Percentiles rank a stretch among this genome's conserved stretches.
Conservation (phyloP, 2,797 vertebrate species). For the Remorina albescens region DNA sequence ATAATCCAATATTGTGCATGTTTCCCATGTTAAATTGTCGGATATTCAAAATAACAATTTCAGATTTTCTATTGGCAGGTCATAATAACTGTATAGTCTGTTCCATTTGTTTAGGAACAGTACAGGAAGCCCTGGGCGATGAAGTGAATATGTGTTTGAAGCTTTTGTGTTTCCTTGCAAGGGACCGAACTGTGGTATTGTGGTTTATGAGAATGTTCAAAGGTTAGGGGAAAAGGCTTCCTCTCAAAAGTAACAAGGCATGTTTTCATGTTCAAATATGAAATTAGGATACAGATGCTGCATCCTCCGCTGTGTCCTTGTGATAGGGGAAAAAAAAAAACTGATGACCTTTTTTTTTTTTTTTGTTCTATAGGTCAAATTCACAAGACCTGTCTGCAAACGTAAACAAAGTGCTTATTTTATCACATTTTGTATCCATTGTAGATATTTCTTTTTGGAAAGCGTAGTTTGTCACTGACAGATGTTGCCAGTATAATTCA, state of each 20-base stretch:
- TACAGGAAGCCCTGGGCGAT: constrained; percentile 38
- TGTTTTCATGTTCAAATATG: constrained; percentile 32
- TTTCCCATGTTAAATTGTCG: constrained; percentile 64
- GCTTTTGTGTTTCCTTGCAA: constrained; percentile 53
- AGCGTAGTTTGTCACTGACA: constrained; percentile 53
- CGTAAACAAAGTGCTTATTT: constrained; percentile 32
- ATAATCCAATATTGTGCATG: constrained; percentile 66
- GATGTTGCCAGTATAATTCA: constrained; percentile 63
- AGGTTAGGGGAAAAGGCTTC: constrained; percentile 47
- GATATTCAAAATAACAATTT: constrained; percentile 65
- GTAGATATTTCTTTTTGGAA: constrained; percentile 26
- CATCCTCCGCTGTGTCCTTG: constrained; percentile 33
- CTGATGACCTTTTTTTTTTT: not conserved
- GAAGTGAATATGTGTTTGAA: constrained; percentile 67
- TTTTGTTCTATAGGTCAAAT: not conserved
- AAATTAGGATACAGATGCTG: constrained; percentile 16
- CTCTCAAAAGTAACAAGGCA: constrained; percentile 38
- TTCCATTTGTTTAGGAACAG: constrained; percentile 64
- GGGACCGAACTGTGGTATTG: constrained; percentile 35
- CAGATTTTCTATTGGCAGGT: constrained; percentile 49
- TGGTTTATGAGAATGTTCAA: constrained; percentile 37
- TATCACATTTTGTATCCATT: constrained; percentile 28
- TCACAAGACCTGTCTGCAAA: not conserved
- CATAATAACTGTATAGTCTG: constrained; percentile 58
- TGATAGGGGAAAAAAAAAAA: constrained; percentile 30